Conservation (phyloP, 2,113 vertebrate genomes). For the Balaenoptera acutorostrata region DNA sequence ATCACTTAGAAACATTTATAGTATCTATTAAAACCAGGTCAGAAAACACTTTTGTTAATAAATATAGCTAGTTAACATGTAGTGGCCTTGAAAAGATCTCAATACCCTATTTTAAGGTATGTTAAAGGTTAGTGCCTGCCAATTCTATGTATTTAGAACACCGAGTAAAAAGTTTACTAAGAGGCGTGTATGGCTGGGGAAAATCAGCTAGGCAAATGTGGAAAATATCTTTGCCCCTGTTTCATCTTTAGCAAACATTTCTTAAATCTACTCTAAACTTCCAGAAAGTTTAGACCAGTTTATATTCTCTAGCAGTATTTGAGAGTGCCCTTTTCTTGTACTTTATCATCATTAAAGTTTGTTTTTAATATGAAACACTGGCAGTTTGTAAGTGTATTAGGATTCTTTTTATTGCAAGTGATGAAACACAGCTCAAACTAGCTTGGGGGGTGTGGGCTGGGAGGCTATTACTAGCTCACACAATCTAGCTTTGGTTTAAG, state of each 20-base stretch:
- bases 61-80: background rate
- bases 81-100: background rate
- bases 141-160: background rate
- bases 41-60: conserved; percentile 30
- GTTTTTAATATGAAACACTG: conserved; percentile 21
- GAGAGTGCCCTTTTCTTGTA: background rate
- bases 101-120: background rate
- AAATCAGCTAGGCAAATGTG: conserved; percentile 23
- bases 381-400: background rate
- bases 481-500: conserved; percentile 22
- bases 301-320: background rate
- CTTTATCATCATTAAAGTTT: conserved; percentile 31
- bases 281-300: background rate
- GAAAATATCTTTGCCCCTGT: background rate
- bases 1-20: background rate
- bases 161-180: background rate
- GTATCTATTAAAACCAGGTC: background rate
- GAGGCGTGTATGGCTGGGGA: background rate
- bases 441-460: background rate
- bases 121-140: background rate
- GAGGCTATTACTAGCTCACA: background rate
- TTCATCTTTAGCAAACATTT: conserved; percentile 12
- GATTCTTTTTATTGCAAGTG: conserved; percentile 19
- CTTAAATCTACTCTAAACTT: background rate
- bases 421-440: background rate